These are phyloP conservation scores for Drymodes brunneopygia DNA, from an alignment of 2,113 vertebrate species.

Conservation along the genomic window DNA sequence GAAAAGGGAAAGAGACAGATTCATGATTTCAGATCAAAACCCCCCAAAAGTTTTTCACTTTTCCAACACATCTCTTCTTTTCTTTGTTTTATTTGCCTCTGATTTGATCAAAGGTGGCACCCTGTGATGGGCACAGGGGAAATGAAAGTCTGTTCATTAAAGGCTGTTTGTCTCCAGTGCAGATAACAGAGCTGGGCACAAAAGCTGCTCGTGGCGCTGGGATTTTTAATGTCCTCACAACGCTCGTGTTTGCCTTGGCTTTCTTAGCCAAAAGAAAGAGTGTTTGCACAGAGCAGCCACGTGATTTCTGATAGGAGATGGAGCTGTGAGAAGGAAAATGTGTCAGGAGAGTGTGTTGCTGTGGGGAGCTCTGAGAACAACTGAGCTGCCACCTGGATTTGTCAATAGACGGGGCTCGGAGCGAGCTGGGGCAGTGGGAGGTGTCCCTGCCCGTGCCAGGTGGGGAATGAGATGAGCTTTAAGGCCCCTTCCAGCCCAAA, in stretches of 20 bases:
- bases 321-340: background rate
- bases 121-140: background rate
- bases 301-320: background rate
- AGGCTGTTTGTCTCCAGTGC: background rate
- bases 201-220: background rate
- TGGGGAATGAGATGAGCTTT: too few species aligned
- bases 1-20: background rate
- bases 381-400: background rate
- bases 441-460: background rate
- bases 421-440: background rate
- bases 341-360: background rate
- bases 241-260: background rate
- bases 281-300: background rate
- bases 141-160: background rate
- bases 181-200: background rate
- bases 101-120: background rate
- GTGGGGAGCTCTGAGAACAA: background rate
- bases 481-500: background rate
- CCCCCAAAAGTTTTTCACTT: background rate
- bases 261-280: background rate
- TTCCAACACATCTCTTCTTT: background rate
- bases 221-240: background rate
- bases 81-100: background rate
- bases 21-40: background rate
- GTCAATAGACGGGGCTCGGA: rapidly evolving